Percentiles rank a stretch among this genome's conserved stretches.
Conservation (phyloP, 2,113 vertebrate genomes). For the Rhabdomys dilectus region DNA sequence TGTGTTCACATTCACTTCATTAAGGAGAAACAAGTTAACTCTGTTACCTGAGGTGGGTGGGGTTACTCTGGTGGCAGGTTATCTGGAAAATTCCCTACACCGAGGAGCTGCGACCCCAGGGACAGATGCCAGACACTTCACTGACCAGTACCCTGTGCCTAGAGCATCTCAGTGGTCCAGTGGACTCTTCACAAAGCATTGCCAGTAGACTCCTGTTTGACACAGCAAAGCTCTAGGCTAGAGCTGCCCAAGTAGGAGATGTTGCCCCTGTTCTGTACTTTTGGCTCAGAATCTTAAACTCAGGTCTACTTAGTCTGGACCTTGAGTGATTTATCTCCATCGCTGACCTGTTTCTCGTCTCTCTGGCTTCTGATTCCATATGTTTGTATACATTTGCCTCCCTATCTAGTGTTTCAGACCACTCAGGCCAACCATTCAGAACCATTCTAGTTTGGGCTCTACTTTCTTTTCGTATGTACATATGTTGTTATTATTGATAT, state of each 20-base stretch:
- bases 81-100: constrained; percentile 19
- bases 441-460: background rate
- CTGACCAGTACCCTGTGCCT: background rate
- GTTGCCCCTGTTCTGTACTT: background rate
- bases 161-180: background rate
- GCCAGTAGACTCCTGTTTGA: background rate
- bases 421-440: background rate
- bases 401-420: background rate
- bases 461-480: background rate
- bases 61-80: constrained; percentile 5
- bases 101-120: background rate
- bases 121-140: background rate
- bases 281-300: background rate
- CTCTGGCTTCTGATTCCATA: background rate
- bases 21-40: constrained; percentile 55
- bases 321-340: background rate
- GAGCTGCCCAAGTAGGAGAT: background rate
- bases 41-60: constrained; percentile 9
- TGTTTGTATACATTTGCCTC: background rate
- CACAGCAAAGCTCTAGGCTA: background rate
- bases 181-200: background rate
- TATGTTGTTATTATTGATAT: background rate
- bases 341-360: background rate
- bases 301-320: background rate
- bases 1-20: constrained; percentile 52